A percentile compares a stretch with the other conserved stretches of the same genome.
Evolutionary conservation across 92 coral and sea anemone genomes (phyloP).

Genomic region (Umimayanthus kanabou): DNA sequence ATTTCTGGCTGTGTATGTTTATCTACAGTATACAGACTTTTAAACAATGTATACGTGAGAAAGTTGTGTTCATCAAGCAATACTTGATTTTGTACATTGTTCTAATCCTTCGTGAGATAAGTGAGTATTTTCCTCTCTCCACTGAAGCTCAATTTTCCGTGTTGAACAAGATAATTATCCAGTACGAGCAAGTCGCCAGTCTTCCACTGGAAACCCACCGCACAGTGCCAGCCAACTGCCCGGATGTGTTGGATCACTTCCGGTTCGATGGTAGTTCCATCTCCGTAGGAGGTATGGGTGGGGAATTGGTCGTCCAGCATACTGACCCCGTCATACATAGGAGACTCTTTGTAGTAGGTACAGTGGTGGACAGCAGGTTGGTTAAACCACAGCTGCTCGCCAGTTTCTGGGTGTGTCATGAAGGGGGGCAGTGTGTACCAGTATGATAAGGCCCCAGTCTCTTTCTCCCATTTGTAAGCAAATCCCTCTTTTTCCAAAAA

Average conservation of each 20-base stretch:
- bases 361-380: slow-evolving; percentile 85
- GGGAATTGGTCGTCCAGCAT: slow-evolving; percentile 75
- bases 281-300: slow-evolving; percentile 79
- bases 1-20: too few species aligned
- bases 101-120: slow-evolving; percentile 63
- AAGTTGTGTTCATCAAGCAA: too few species aligned
- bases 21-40: too few species aligned
- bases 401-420: slow-evolving; percentile 74
- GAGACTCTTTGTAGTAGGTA: slow-evolving; percentile 86
- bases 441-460: slow-evolving; percentile 61
- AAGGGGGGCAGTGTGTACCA: slow-evolving; percentile 80
- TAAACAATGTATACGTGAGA: too few species aligned
- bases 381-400: slow-evolving; percentile 82
- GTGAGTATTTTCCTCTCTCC: slow-evolving; percentile 70
- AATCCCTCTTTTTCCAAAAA: slow-evolving; percentile 61
- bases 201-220: slow-evolving; percentile 89
- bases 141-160: slow-evolving; percentile 66
- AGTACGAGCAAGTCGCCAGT: slow-evolving; percentile 76
- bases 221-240: slow-evolving; percentile 70
- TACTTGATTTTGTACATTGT: not conserved
- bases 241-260: slow-evolving; percentile 81
- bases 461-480: slow-evolving; percentile 66
- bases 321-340: slow-evolving; percentile 74
- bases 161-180: slow-evolving; percentile 70
- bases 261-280: slow-evolving; percentile 80